These are phyloP conservation scores for Lottia scabra DNA, from an alignment of 2,888 invertebrate genomes.

Conservation along the genomic window DNA sequence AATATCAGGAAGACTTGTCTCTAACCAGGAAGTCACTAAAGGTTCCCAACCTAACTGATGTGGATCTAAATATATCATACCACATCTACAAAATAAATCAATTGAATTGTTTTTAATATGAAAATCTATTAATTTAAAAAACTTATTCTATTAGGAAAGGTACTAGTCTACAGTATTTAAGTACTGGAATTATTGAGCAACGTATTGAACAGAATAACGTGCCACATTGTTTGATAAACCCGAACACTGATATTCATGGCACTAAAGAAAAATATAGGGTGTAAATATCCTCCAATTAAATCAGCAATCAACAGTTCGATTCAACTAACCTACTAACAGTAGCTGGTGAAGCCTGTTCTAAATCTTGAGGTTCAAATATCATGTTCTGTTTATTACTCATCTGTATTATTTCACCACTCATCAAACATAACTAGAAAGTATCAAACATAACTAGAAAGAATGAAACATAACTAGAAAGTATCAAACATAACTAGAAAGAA, in stretches of 20 bases:
- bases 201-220: not conserved
- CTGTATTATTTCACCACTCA: constrained; percentile 70
- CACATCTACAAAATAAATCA: constrained; percentile 58
- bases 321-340: constrained; percentile 64
- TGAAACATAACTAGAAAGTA: no score
- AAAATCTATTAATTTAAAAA: no score
- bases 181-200: not conserved
- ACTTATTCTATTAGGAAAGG: no score
- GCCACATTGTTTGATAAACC: no score
- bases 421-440: constrained; percentile 68
- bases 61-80: constrained; percentile 70
- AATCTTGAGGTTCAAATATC: constrained; percentile 68
- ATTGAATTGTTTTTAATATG: no score
- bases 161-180: not conserved
- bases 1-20: constrained; percentile 55
- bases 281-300: no score
- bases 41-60: constrained; percentile 66
- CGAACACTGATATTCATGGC: no score
- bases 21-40: constrained; percentile 65
- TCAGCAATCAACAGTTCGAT: no score
- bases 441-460: constrained; percentile 67
- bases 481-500: constrained; percentile 67
- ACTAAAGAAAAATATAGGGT: no score
- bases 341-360: constrained; percentile 69
- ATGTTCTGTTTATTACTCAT: constrained; percentile 69